Percentiles rank a stretch among this genome's conserved stretches.
Evolutionary conservation across 2,888 invertebrate species (phyloP).

Genomic region (Drosophila siamana): DNA sequence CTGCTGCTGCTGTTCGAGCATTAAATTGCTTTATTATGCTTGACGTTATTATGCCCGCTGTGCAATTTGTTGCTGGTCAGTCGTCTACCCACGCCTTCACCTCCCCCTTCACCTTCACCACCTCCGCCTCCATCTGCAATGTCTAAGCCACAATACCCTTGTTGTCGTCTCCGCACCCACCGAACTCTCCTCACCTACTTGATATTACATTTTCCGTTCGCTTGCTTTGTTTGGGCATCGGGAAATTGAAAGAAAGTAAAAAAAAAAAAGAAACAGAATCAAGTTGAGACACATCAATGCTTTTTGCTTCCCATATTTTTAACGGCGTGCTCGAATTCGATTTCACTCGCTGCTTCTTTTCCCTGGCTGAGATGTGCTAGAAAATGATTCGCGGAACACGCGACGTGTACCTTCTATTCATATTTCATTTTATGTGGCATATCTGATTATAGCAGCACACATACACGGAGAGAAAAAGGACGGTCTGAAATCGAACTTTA

Average conservation of each 20-base stretch:
- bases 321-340: conserved; percentile 31
- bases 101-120: no score
- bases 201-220: conserved; percentile 30
- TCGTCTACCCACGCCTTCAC: no score
- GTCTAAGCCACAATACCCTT: background rate
- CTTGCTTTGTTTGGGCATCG: conserved; percentile 24
- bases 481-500: background rate
- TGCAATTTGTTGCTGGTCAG: conserved; percentile 67
- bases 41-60: conserved; percentile 70
- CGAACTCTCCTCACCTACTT: background rate
- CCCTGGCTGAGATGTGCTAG: background rate
- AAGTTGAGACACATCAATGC: conserved; percentile 18
- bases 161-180: background rate
- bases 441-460: conserved; percentile 15
- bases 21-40: conserved; percentile 80
- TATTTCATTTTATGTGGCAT: conserved; percentile 12
- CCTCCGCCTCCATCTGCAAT: conserved; percentile 5
- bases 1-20: conserved; percentile 61
- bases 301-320: conserved; percentile 24
- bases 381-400: conserved; percentile 14
- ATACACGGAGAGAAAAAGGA: background rate
- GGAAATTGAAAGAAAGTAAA: conserved; percentile 37
- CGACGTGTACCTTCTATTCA: conserved; percentile 15
- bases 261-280: conserved; percentile 17
- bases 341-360: background rate